Base-by-base conservation (phyloP, 2,888 invertebrate genomes). In the Patella pellucida region DNA sequence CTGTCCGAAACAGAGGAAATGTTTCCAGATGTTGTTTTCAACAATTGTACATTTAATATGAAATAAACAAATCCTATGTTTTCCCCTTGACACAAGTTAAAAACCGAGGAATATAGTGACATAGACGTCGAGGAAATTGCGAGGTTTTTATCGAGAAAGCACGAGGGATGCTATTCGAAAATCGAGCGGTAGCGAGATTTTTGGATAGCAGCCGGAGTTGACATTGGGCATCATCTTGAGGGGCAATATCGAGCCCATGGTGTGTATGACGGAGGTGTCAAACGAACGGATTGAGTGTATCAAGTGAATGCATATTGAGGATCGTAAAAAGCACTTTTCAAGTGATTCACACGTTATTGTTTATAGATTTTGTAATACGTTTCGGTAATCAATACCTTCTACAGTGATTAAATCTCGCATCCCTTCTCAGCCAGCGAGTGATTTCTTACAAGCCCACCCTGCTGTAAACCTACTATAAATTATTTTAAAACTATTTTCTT, bases 131-230 rank as follows among this genome's bases (percentile, higher is more conserved):
- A 27, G 27, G 27, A 27, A 27, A 27, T 27, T 27, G 27, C 27
- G 27, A 27, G 27, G 27, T 27, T 27, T 52, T 52, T 52, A 52
- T 52, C 54, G 54, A 52, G 12, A 52, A 52, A 52, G 14, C 54
- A 52, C 54, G 54, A 52, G 54, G 54, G 54, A 52, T 52, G 54
- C 54, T 52, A 52, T 52, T 52, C 12, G 54, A 52, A 52, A 52
- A 52, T 52, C 54, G 54, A 52, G 54, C 54, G 54, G 54, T 52
- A 52, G 54, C 54, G 54, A 52, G 54, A 52, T 52, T 52, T 52
- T 52, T 52, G 54, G 3, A 52, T 52, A 52, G 54, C 54, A 52
- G 54, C 54, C 54, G 1, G 54, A 52, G 54, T 52, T 52, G 54
- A 52, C 54, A 52, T 52, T 52, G 54, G 54, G 54, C 54, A 52